Base-by-base conservation (phyloP, 1,140 invertebrate genomes). In the Stegodyphus mimosarum region DNA sequence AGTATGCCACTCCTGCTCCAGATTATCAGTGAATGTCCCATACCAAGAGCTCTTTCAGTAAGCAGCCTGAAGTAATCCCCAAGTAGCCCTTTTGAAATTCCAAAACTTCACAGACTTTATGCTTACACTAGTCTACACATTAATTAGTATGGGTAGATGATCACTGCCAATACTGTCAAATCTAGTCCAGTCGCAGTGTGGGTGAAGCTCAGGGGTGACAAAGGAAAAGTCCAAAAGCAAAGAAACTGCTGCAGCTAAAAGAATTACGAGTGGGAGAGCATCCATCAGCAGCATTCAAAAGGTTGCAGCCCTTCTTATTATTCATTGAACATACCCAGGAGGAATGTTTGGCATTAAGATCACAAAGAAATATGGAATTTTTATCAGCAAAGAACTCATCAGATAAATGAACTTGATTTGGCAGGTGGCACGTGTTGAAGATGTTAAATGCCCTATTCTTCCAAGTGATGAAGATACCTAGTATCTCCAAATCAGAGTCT, bases 401-500 rank as follows among this genome's bases (percentile, higher is more conserved):
- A 78, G 75, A 10, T 9, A 67, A 33, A 48, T 48, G 48, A 11
- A 6, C 50, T 77, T 67, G 63, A 52, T 77, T 77, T n/a, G 63
- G 75, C 10, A 7, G 13, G 11, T 66, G 48, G 50, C 66, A 52
- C 6, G 50, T 11, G 48, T 52, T 67, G 48, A 63, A 77, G 60
- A 77, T 77, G 55, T 77, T 55, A 67, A 67, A 67, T 52, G 64
- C 10, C 53, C 48, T 51, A 4, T 50, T 33, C 33, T 55, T 77
- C 75, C 75, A 67, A 2, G 55, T 77, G 11, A 67, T 52, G 53
- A 13, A 10, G 7, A 66, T 78, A 11, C 48, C 75, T 17, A 67
- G 49, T 13, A 78, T 78, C 75, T 78, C 64, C 5, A 78, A n/a
- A 9, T 66, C 75, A 49, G 49, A 78, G 53, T 50, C 18, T 7